Evolutionary conservation across 2,888 invertebrate species (phyloP).

Genomic region (Xylophagus ater): DNA sequence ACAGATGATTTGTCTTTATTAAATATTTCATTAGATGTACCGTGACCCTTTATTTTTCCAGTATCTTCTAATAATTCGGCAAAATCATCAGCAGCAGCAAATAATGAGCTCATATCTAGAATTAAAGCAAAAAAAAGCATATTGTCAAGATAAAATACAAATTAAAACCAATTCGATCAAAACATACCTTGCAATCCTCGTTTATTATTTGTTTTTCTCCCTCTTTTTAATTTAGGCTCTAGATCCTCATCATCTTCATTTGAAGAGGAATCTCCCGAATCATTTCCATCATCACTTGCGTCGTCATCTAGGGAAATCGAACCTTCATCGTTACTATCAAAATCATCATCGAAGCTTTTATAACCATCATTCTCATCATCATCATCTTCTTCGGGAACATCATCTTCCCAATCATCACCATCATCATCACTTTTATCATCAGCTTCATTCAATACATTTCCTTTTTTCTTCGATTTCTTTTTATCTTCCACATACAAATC

Average conservation of each 20-base stretch:
- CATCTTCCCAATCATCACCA: conserved; percentile 34
- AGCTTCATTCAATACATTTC: conserved; percentile 33
- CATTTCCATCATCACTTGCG: conserved; percentile 25
- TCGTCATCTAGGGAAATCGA: conserved; percentile 22
- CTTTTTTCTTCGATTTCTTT: conserved; percentile 16
- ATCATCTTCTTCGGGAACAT: conserved; percentile 28
- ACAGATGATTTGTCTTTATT: conserved; percentile 66
- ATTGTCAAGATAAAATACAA: not conserved
- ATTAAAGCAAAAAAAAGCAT: conserved; percentile 7
- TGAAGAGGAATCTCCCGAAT: conserved; percentile 24
- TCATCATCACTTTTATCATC: conserved; percentile 28
- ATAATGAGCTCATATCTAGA: conserved; percentile 50
- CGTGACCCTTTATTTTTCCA: conserved; percentile 52
- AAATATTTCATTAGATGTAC: conserved; percentile 56
- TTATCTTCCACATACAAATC: conserved; percentile 27
- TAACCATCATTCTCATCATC: conserved; percentile 25
- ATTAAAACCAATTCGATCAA: conserved; percentile 5
- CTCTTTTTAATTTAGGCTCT: conserved; percentile 24
- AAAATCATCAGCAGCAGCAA: conserved; percentile 83
- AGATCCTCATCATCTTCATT: conserved; percentile 23
- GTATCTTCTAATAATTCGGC: conserved; percentile 78
- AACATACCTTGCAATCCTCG: conserved; percentile 25
- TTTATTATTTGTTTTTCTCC: conserved; percentile 25
- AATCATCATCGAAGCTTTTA: conserved; percentile 41
- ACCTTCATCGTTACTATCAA: conserved; percentile 24